phyloP scores from a whole-genome alignment of 2,888 invertebrate species.

The Eilema griseolum region DNA sequence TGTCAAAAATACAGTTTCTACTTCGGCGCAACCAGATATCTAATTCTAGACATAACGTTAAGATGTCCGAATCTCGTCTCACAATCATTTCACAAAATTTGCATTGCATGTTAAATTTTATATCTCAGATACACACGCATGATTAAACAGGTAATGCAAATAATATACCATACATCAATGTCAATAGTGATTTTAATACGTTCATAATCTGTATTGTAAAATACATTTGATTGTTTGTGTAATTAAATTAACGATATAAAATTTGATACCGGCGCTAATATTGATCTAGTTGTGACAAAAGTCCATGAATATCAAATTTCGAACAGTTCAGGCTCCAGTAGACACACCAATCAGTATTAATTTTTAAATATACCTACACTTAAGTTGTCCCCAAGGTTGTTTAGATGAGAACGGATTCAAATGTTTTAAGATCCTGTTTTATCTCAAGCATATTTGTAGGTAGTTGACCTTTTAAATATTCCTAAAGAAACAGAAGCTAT shows the following conservation, averaged over 20 bases:
- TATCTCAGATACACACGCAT: too few relatives aligned
- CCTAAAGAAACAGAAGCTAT: background rate
- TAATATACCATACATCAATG: background rate
- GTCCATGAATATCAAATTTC: conserved; percentile 41
- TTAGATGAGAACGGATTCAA: conserved; percentile 35
- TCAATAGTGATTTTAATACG: background rate
- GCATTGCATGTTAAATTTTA: too few relatives aligned
- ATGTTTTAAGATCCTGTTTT: conserved; percentile 47
- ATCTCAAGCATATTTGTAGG: conserved; percentile 18
- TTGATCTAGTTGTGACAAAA: conserved; percentile 7
- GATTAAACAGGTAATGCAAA: too few relatives aligned
- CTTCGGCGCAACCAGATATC: too few relatives aligned
- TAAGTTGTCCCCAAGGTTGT: conserved; percentile 50
- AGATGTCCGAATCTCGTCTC: too few relatives aligned
- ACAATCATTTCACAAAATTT: too few relatives aligned
- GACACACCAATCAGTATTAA: conserved; percentile 32
- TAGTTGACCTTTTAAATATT: conserved; percentile 34
- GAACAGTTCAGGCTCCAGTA: conserved; percentile 37
- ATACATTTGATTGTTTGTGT: background rate
- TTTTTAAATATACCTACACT: conserved; percentile 35
- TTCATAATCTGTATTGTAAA: background rate
- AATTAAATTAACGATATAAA: conserved; percentile 7
- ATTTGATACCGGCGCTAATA: conserved; percentile 25
- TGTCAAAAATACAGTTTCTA: too few relatives aligned
- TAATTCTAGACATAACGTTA: too few relatives aligned